Evolutionary conservation across 1,140 invertebrate genomes (phyloP).

Genomic region (Druon quercuslanigerum): DNA sequence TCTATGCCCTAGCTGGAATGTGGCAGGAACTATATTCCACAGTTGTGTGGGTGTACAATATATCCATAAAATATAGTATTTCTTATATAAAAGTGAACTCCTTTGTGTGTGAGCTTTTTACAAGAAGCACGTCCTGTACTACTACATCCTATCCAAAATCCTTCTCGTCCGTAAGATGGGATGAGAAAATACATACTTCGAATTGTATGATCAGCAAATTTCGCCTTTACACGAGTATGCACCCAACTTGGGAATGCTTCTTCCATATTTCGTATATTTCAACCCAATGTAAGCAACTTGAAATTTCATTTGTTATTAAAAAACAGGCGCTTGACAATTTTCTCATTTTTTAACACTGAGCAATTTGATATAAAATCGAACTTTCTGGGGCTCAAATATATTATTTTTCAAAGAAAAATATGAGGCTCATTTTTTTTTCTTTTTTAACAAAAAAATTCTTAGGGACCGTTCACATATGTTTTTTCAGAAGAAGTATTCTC

Average conservation of each 20-base stretch:
- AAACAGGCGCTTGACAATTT: not conserved
- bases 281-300: too few species aligned
- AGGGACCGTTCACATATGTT: too few species aligned
- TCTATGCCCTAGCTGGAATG: not conserved
- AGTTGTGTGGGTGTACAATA: not conserved
- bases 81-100: not conserved
- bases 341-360: not conserved
- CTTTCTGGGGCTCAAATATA: too few species aligned
- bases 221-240: not conserved
- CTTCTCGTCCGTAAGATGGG: conserved; percentile 4
- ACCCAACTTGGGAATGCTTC: not conserved
- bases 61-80: not conserved
- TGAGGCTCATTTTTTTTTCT: too few species aligned
- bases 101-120: conserved; percentile 13
- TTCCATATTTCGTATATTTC: not conserved
- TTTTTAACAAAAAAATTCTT: too few species aligned
- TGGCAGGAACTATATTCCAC: not conserved
- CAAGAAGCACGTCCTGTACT: conserved; percentile 15
- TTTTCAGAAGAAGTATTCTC: too few species aligned
- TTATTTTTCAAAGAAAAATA: too few species aligned
- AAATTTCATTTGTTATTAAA: not conserved
- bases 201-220: conserved; percentile 10
- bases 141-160: not conserved
- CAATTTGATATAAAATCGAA: too few species aligned
- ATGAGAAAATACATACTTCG: conserved; percentile 8